Base-by-base conservation (phyloP, 2,113 vertebrate genomes). In the Ascaphus truei region DNA sequence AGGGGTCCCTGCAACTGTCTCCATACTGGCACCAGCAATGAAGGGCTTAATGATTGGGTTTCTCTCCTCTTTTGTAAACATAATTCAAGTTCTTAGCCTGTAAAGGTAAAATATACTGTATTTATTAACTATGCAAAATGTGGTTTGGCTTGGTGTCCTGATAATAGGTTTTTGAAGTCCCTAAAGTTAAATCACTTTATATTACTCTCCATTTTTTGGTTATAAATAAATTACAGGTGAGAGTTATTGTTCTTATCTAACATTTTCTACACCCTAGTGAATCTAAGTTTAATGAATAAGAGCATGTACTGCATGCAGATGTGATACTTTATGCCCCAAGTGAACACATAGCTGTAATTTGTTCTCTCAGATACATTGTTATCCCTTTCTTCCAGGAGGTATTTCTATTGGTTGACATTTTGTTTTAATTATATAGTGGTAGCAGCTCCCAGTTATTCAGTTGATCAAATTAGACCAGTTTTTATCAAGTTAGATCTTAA, bases 401-500 rank as follows among this genome's bases (percentile, higher is more conserved):
- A 36, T 47, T 68, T 34, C 65, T 47, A 58, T 58, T 68, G 53
- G 53, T 36, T 68, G 65, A 58, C 65, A 68, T 68, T 68, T 68
- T 47, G 6, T 48, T 68, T 58, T 58, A 68, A 68, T 68, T 68
- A 48, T 68, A 25, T 68, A 58, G 58, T 58, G 53, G 64, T 52
- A 58, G 45, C 9, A 68, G 37, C 29, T 68, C 22, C 23, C 23
- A 58, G 27, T 58, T 68, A 58, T 68, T 57, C 8, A 58, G 65
- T 34, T 48, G 29, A 58, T 58, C 53, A 58, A 58, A 58, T 68
- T 30, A 48, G 29, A 47, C 53, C 18, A 4, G 22, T 48, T 47
- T 68, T 58, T 58, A 47, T 68, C 29, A 58, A 58, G n/a, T 58
- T 57, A 68, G 22, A 34, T 25, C 52, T 68, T 68, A 57, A 68